Conservation (phyloP, 30 jellyfish, hydroid and myxozoan species). For the Haliclystus octoradiatus region DNA sequence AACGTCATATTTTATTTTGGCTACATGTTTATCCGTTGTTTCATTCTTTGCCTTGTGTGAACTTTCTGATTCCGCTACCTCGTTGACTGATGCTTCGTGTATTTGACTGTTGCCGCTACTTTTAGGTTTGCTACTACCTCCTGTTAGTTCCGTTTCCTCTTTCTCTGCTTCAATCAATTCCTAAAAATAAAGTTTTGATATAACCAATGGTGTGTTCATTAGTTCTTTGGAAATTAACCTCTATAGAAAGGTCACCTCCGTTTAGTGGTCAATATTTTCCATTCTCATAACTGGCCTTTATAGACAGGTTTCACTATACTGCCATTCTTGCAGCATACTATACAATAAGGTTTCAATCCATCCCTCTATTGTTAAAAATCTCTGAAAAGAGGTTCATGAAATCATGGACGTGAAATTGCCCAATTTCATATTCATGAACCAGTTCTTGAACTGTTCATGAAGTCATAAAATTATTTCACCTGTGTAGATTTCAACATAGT, state of each 20-base stretch:
- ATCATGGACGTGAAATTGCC: no score
- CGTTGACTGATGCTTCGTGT: slow-evolving; percentile 4
- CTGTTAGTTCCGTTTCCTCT: slow-evolving; percentile 5
- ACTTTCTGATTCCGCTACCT: slow-evolving; percentile 4
- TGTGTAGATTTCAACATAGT: no score
- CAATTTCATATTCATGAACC: no score
- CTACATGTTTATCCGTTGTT: neutral
- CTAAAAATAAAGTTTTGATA: slow-evolving; percentile 6
- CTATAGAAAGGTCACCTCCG: no score
- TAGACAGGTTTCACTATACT: no score
- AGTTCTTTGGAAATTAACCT: no score
- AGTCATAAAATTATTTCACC: no score
- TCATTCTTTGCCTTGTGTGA: neutral
- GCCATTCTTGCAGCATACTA: no score
- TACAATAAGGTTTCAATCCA: neutral
- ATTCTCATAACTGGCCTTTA: no score
- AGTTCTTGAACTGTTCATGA: no score
- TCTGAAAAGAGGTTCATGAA: no score
- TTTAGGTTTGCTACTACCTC: neutral
- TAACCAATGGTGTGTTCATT: neutral
- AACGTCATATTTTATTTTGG: neutral
- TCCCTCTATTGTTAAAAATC: neutral
- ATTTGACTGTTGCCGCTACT: neutral
- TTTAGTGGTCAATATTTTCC: no score
- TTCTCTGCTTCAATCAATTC: slow-evolving; percentile 70